Evolutionary conservation across 2,113 vertebrate species (phyloP), one percentile per base, ranked within the genome.

Genomic region (Rhea pennata): DNA sequence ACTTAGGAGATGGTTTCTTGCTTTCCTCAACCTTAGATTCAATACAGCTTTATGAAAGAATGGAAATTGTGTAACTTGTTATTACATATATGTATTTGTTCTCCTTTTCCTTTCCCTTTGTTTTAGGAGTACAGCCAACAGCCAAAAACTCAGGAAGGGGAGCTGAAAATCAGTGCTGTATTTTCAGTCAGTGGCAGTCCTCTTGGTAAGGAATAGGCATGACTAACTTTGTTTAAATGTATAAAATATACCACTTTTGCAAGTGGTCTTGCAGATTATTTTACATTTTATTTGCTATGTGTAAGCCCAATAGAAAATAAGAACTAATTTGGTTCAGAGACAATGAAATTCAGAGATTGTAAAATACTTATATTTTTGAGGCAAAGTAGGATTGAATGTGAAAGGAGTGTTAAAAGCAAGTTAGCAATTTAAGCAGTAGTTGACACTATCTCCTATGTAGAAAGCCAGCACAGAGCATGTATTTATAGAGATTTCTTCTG

Each of bases 151-250:
- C 99, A 98, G 98, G 99, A 99, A 92, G 98, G 98, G 81, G 99
- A 99, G 97, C 97, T 99, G 97, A 99, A 98, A 98, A 99, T 99
- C 95, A 99, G 99, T 42, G 99, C 99, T 21, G 99, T 99, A 53
- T 99, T 98, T 98, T 99, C 99, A 70, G 99, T 99, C 97, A 98
- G 98, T 66, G 98, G 97, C 88, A 98, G 97, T 96, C 98, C 99
- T 91, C 94, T 98, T 89, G 98, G 99, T 99, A 98, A 99, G 99
- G 96, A 94, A 93, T 51, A 91, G 81, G 65, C 80, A 77, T 96
- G 42, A 83, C 27, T 89, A 67, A 85, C 62, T 93, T 80, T n/a
- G 24, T 88, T 94, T 90, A 48, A 65, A 61, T 23, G 51, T 91
- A 17, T 84, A 70, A 73, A 79, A 86, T 74, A 7, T 74, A 15